These are phyloP conservation scores for Cephus nigrinus DNA, from an alignment of 2,888 invertebrate species.

Conservation along the genomic window DNA sequence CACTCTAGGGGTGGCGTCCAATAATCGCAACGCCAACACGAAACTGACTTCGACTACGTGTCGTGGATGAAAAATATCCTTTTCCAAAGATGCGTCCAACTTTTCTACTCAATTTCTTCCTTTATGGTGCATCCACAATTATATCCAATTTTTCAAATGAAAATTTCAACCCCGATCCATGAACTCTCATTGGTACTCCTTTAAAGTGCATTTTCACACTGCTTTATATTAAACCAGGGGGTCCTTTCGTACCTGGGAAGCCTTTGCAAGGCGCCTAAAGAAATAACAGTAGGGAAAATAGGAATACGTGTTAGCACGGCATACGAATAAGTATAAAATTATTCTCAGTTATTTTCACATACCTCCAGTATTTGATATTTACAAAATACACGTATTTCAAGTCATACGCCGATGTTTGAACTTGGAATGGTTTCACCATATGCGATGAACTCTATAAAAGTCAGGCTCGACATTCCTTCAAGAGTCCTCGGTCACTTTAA, in stretches of 20 bases:
- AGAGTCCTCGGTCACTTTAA: neutral
- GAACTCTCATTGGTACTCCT: neutral
- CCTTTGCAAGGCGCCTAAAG: neutral
- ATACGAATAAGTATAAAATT: neutral
- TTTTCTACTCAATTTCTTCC: neutral
- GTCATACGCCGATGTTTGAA: neutral
- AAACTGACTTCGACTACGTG: neutral
- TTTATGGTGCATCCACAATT: neutral
- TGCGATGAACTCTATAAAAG: neutral
- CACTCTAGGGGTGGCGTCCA: slow-evolving; percentile 21
- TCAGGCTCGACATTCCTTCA: neutral
- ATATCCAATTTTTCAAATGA: neutral
- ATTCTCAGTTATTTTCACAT: neutral
- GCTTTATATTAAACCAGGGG: neutral
- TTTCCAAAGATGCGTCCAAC: neutral
- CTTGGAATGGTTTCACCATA: neutral
- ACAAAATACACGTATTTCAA: neutral
- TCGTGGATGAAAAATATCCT: neutral
- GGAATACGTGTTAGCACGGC: neutral
- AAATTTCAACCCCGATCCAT: no score
- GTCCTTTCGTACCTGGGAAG: neutral
- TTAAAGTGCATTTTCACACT: neutral
- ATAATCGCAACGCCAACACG: slow-evolving; percentile 11
- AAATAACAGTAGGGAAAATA: neutral
- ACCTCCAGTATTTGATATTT: neutral